Base-by-base conservation (phyloP, 2,888 invertebrate genomes). In the Apotomis betuletana region DNA sequence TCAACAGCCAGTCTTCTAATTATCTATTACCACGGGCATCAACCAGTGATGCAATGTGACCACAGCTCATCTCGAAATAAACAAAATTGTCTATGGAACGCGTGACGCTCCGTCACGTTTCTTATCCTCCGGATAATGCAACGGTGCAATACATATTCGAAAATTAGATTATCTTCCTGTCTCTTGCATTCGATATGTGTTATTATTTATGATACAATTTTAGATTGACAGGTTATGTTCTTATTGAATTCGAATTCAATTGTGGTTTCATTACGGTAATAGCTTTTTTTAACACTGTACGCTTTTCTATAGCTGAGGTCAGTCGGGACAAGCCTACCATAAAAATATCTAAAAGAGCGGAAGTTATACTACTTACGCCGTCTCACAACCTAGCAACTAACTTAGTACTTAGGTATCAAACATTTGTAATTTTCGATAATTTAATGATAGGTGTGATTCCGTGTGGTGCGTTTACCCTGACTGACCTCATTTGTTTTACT, bases 21-120 rank as follows among this genome's bases (percentile, higher is more conserved):
- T 62, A 72, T 59, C 49, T 41, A 61, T 71, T 72, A 59, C 60
- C 44, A 44, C 67, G 71, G 67, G 58, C 71, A 44, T 71, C 36
- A 62, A 27, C 1, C n/a, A 61, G 15, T 67, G 57, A 62, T 13
- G 62, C 61, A 70, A 72, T 12, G 15, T 60, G 59, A 59, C 15
- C 60, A 38, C 64, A 55, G 13, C 57, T 13, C 60, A 38, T 57
- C 44, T 64, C 52, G 9, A 67, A 54, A 64, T 46, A n/a, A 27
- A 57, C 51, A 13, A 58, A 58, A 67, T 49, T 61, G 61, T 67
- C 59, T 59, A 52, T 51, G 36, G 54, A 13, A 64, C 44, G 59
- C 70, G 70, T 64, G 70, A 70, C 36, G 54, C 6, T 27, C 36
- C 27, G 46, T 64, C 70, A 70, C 64, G 70, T 70, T 52, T 70